Base-by-base conservation (phyloP, 2,113 vertebrate species). In the Myrmophylax atrothorax region DNA sequence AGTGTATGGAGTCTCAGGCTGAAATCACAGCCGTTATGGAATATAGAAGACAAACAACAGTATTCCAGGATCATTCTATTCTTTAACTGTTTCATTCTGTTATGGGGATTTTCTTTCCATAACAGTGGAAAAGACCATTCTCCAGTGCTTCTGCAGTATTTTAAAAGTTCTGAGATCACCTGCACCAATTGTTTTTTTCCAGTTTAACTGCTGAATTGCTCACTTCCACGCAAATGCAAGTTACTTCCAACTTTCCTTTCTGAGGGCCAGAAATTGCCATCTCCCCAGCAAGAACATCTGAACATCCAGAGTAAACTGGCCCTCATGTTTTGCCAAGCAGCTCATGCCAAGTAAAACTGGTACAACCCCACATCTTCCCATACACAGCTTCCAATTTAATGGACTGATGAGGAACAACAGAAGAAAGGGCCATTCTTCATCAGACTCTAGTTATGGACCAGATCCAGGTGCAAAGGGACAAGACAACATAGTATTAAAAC, bases 161-260 rank as follows among this genome's bases (percentile, higher is more conserved):
- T 90, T 33, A 78, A 81, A 91, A 92, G 47, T 56, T 49, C 88
- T 89, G 73, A 90, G 60, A 96, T 81, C 79, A 93, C 60, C 88
- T 93, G 68, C n/a, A 56, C 59, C 47, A 68, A 22, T 50, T 40
- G 26, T 33, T 88, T 33, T 66, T 90, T 88, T 58, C 72, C 58
- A 82, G 12, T 0, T 0, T 40, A 85, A 81, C 56, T 75, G 52
- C 79, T 76, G 53, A 78, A 82, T 81, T 79, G 49, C 52, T 92
- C 55, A 46, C 84, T 90, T 87, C 49, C 49, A 82, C 64, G 12
- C n/a, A 75, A 72, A 66, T 8, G 37, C 29, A 82, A 75, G 14
- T 68, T 29, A 79, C 72, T 89, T 93, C 62, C 88, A 92, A 29
- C 26, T 96, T 93, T 92, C 90, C 96, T 64, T 93, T 92, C n/a